Evolutionary conservation across 1,140 invertebrate genomes (phyloP).

Genomic region (Patella vulgata): DNA sequence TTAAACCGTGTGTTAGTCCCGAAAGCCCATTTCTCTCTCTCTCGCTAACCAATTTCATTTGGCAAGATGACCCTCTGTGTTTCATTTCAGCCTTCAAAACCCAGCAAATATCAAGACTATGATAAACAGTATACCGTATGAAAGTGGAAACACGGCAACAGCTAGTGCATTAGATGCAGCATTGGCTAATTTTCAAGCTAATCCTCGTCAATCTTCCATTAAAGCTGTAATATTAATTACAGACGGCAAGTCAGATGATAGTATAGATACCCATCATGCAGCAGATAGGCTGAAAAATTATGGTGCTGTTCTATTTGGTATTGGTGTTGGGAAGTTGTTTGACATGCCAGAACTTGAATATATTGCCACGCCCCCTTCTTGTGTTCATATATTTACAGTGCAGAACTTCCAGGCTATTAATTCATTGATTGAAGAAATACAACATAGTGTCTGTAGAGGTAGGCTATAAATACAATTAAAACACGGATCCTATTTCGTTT

Average conservation of each 20-base stretch:
- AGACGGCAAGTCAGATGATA: conserved; percentile 15
- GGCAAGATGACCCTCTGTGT: too few relatives aligned
- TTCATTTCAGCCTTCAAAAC: too few relatives aligned
- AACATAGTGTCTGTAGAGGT: conserved; percentile 38
- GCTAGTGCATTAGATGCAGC: too few relatives aligned
- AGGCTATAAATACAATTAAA: too few relatives aligned
- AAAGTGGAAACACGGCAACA: too few relatives aligned
- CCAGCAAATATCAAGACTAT: too few relatives aligned
- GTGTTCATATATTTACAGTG: conserved; percentile 32
- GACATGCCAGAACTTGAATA: conserved; percentile 11
- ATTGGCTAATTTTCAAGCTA: too few relatives aligned
- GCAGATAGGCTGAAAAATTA: conserved; percentile 7
- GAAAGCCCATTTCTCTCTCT: too few relatives aligned
- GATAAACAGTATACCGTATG: too few relatives aligned
- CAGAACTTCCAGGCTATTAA: conserved; percentile 22
- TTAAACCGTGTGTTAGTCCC: too few relatives aligned
- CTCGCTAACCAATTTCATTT: too few relatives aligned
- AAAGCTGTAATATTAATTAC: conserved; percentile 23
- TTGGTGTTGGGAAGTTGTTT: conserved; percentile 12
- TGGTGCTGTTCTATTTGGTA: conserved; percentile 11
- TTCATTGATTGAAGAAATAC: conserved; percentile 24
- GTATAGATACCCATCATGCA: not conserved
- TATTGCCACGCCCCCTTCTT: conserved; percentile 22
- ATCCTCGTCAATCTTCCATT: conserved; percentile 1
- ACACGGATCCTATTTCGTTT: too few relatives aligned